These are phyloP conservation scores for Ptychobarbus kaznakovi DNA, from an alignment of 2,797 vertebrate species.

Conservation along the genomic window DNA sequence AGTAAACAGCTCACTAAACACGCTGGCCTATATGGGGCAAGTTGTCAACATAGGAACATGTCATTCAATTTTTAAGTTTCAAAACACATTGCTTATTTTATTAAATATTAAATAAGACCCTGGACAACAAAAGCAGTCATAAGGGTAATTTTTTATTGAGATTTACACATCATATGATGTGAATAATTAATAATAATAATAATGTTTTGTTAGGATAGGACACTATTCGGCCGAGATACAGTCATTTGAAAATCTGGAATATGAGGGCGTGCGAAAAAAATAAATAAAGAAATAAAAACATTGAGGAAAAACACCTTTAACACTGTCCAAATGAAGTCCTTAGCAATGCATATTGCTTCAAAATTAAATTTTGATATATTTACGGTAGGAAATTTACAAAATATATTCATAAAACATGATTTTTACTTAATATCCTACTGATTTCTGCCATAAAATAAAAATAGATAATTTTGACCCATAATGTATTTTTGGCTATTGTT, in stretches of 20 bases:
- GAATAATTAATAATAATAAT: not conserved
- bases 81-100: not conserved
- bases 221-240: not conserved
- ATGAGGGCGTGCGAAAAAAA: not conserved
- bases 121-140: not conserved
- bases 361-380: not conserved
- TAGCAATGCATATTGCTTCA: not conserved
- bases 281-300: not conserved
- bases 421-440: not conserved
- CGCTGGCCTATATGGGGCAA: not conserved
- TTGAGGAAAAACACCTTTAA: not conserved
- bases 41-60: not conserved
- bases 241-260: not conserved
- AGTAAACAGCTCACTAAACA: not conserved
- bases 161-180: no score
- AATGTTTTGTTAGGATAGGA: not conserved
- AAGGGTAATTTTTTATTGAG: not conserved
- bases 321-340: not conserved
- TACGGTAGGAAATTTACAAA: not conserved
- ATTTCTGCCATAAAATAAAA: not conserved
- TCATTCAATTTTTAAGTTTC: not conserved
- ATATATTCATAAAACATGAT: not conserved
- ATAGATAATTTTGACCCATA: not conserved
- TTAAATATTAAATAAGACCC: not conserved
- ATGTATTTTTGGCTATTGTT: not conserved